Evolutionary conservation across 2,113 vertebrate species (phyloP), one percentile per base, ranked within the genome.

Genomic region (Physeter macrocephalus): DNA sequence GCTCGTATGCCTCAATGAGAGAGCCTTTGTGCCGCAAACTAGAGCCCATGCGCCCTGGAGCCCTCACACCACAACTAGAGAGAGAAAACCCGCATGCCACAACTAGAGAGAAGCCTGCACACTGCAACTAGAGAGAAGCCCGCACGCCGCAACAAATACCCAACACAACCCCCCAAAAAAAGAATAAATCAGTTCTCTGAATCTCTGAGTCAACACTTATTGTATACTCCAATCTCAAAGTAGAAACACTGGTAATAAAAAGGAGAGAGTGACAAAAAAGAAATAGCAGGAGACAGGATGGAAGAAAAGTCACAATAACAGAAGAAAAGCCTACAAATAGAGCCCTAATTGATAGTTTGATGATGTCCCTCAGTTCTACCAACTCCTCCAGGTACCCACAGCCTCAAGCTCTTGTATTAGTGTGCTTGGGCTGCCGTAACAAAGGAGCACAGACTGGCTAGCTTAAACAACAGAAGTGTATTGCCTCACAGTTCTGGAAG

Each of bases 171-270:
- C n/a, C n/a, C n/a, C 52, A 18, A 52, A 52, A 52, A 17, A 52
- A 52, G 61, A 93, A 90, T 69, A 88, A 84, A 93, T 94, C 95
- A 34, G 49, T 90, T 78, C 54, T 86, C 77, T 85, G 81, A 75
- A 59, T 59, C 75, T 90, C 85, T 96, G 89, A 82, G 90, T 95
- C 94, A 97, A 64, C 85, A 88, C 8, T 18, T 93, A 18, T 18
- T 93, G 21, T n/a, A 57, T 77, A 54, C 69, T 80, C 92, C 69
- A 77, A 46, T 67, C n/a, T 82, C 66, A 92, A 95, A 86, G 83
- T 78, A 87, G 84, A 93, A 95, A 93, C 57, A 54, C 27, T 57
- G 6, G 67, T 91, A 66, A 82, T 78, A 61, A 89, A 81, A 96
- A 88, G 34, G 21, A 82, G 12, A 57, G 25, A 67, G 27, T 41